Evolutionary conservation across 2,113 vertebrate species (phyloP).

Genomic region (Callorhinus ursinus): DNA sequence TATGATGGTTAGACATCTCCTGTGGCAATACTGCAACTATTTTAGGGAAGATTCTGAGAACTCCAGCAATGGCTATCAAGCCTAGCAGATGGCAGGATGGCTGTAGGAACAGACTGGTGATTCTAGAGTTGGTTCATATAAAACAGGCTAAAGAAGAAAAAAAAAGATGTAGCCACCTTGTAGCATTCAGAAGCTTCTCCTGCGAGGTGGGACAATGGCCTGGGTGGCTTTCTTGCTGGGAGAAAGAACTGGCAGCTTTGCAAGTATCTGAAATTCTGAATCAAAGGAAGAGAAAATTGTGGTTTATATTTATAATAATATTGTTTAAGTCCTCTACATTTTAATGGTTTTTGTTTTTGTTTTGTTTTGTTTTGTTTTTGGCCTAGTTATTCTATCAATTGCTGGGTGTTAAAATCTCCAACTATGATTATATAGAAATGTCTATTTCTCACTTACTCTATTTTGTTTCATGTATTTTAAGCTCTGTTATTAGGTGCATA

Average conservation of each 20-base stretch:
- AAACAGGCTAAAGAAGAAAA: not conserved
- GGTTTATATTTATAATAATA: not conserved
- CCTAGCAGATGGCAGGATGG: conserved; percentile 59
- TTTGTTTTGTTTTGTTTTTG: not conserved
- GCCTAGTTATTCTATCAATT: not conserved
- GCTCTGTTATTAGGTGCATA: not conserved
- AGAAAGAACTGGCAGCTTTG: not conserved
- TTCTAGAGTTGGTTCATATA: conserved; percentile 40
- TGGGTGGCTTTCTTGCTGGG: not conserved
- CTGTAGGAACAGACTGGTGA: conserved; percentile 52
- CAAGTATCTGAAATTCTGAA: conserved; percentile 9
- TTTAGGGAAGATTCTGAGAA: not conserved
- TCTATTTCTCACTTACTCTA: not conserved
- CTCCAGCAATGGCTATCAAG: not conserved
- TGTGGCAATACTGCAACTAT: conserved; percentile 49
- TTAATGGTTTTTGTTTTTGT: not conserved
- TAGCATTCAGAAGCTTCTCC: not conserved
- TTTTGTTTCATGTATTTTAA: conserved; percentile 40
- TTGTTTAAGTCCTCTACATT: conserved; percentile 9
- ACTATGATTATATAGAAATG: not conserved
- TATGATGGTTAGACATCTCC: conserved; percentile 69
- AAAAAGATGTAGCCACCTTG: not conserved
- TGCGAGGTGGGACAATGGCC: not conserved
- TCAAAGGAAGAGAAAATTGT: conserved; percentile 32
- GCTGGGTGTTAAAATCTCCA: not conserved